A percentile compares a stretch with the other conserved stretches of the same genome.
Evolutionary conservation across 2,888 invertebrate species (phyloP).

Genomic region (Cepaea hortensis): DNA sequence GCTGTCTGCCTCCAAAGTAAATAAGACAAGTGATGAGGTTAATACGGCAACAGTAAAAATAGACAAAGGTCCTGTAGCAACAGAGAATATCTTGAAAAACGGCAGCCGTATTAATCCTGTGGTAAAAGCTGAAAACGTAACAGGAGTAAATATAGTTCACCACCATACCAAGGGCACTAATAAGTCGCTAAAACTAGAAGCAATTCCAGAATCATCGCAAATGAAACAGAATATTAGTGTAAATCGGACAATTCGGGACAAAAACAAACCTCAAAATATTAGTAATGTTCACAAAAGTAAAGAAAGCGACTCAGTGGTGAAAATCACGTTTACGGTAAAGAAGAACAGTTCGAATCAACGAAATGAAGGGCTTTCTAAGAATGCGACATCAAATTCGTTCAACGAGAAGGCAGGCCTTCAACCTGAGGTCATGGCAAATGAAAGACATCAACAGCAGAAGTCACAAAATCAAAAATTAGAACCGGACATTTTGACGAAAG

Average conservation of each 20-base stretch:
- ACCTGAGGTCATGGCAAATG: slow-evolving; percentile 5
- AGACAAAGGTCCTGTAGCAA: no score
- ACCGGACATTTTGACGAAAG: background rate
- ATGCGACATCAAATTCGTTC: background rate
- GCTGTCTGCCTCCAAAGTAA: background rate
- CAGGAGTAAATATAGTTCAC: background rate
- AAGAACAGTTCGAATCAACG: background rate
- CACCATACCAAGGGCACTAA: background rate
- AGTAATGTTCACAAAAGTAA: no score
- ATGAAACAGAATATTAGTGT: background rate
- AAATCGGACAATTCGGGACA: no score
- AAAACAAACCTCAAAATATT: no score
- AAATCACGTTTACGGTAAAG: background rate
- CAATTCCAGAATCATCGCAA: no score
- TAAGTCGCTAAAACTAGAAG: no score
- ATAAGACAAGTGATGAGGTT: no score
- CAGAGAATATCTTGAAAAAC: no score
- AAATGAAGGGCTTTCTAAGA: background rate
- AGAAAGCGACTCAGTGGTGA: background rate
- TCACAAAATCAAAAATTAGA: background rate
- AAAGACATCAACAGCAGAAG: background rate
- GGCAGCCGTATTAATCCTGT: no score
- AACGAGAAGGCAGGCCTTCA: background rate
- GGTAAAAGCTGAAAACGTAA: background rate
- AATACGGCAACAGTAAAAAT: no score